Evolutionary conservation across 2,797 vertebrate species (phyloP), one percentile per base, ranked within the genome.

Genomic region (Babyrousa celebensis): DNA sequence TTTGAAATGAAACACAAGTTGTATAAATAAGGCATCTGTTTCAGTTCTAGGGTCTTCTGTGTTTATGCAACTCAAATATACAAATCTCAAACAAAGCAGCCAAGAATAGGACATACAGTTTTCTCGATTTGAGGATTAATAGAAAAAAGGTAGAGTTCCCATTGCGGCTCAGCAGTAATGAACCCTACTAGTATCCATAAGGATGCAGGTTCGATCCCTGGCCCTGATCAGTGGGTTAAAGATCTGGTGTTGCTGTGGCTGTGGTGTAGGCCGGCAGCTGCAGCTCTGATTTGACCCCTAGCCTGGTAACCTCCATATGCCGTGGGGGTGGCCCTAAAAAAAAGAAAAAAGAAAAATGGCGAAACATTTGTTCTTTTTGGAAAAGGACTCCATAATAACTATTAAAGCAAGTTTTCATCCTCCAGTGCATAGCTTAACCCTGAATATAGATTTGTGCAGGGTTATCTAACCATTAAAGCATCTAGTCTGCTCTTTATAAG

Each of bases 1-100:
- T 96, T 58, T 29, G 52, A 83, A 71, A 23, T 88, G 25, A 79
- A 79, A 56, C 43, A 85, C 15, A 16, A 6, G 36, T 67, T 74
- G 12, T 87, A 21, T 40, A 75, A 75, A 67, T 43, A 74, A 82
- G 36, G n/a, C 29, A 40, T 40, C 23, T 40, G 25, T 58, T 95
- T 87, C 54, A 15, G 25, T 54, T 68, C 23, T 75, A 54, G n/a
- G 21, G 25, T 84, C 29, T 48, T 56, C 32, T 29, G 48, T n/a
- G 17, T 63, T 71, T 79, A 65, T 79, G 32, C 71, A 85, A 85
- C 10, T 65, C 43, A 85, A 58, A 91, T 32, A 36, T 5, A 7
- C 48, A 88, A 88, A 70, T 65, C 36, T 85, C 60, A 89, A 90
- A 32, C 40, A 54, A 82, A 87, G 62, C 32, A 56, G 75, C 18